Percentiles rank a stretch among this genome's conserved stretches.
phyloP scores from a whole-genome alignment of 1,140 invertebrate genomes.

The Venturia canescens region DNA sequence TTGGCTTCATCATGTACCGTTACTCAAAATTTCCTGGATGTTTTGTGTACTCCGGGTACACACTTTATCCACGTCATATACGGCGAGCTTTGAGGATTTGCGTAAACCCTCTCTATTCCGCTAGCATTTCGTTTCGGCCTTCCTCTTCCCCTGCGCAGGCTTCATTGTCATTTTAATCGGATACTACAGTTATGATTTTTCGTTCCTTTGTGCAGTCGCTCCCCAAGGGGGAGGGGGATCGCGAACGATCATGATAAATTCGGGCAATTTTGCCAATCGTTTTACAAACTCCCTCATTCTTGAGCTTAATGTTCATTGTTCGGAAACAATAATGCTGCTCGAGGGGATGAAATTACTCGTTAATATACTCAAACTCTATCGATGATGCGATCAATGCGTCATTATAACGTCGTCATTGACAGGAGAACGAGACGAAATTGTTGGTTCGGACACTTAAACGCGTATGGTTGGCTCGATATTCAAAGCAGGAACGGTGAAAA shows the following conservation, averaged over 20 bases:
- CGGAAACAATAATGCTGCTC: background rate
- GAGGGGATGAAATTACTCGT: background rate
- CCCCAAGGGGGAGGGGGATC: constrained; percentile 8
- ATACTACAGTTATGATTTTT: constrained; percentile 13
- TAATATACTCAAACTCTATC: background rate
- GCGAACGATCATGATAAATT: constrained; percentile 22
- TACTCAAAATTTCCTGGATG: constrained; percentile 1
- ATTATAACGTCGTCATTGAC: background rate
- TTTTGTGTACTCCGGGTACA: background rate
- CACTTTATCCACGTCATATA: too few species aligned
- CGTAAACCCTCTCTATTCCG: background rate
- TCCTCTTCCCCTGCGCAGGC: background rate
- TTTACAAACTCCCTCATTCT: background rate
- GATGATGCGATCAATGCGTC: background rate
- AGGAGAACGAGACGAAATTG: background rate
- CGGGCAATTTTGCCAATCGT: background rate
- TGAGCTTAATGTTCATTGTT: background rate
- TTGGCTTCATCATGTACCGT: background rate
- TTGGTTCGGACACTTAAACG: background rate
- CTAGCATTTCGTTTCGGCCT: constrained; percentile 1
- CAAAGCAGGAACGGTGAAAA: background rate
- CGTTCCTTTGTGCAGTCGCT: background rate
- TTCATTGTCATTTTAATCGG: constrained; percentile 35
- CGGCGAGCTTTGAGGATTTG: constrained; percentile 17
- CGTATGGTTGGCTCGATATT: background rate